A percentile compares a stretch with the other conserved stretches of the same genome.
phyloP scores from a whole-genome alignment of 2,888 invertebrate species.

The Cheilosia soror region DNA sequence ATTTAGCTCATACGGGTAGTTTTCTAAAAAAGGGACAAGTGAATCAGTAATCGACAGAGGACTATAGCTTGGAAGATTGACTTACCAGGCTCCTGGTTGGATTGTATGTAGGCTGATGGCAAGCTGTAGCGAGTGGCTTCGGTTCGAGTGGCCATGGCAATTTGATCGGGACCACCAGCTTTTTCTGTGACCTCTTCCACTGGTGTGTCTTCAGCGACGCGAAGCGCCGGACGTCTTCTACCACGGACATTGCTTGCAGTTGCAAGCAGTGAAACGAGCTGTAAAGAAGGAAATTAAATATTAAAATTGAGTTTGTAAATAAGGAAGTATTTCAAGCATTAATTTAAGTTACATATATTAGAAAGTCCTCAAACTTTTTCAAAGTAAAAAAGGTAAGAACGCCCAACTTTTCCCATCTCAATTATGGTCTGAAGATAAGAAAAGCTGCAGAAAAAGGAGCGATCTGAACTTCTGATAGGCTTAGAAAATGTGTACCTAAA shows the following conservation, averaged over 20 bases:
- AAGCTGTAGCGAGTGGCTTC: constrained; percentile 77
- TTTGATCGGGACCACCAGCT: constrained; percentile 79
- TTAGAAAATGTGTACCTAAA: too few relatives aligned
- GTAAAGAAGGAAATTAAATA: not conserved
- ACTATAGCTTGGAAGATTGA: not conserved
- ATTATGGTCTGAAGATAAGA: too few relatives aligned
- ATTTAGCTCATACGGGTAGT: constrained; percentile 79
- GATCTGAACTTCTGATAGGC: too few relatives aligned
- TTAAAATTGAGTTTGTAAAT: not conserved
- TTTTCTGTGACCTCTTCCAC: constrained; percentile 78
- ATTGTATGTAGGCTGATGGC: constrained; percentile 69
- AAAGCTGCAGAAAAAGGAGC: too few relatives aligned
- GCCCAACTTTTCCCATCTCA: too few relatives aligned
- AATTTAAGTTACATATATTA: too few relatives aligned
- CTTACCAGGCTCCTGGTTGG: constrained; percentile 75
- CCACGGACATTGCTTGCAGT: constrained; percentile 76
- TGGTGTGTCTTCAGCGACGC: constrained; percentile 69
- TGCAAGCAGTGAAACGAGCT: constrained; percentile 74
- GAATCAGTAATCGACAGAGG: not conserved
- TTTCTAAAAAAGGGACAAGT: constrained; percentile 26
- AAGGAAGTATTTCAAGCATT: too few relatives aligned
- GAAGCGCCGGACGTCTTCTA: constrained; percentile 78
- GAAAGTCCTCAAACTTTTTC: too few relatives aligned
- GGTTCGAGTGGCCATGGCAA: constrained; percentile 79
- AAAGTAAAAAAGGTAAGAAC: too few relatives aligned